A percentile compares a stretch with the other conserved stretches of the same genome.
These are phyloP conservation scores for Drosophila mauritiana DNA, from an alignment of 1,140 invertebrate species.

Conservation along the genomic window DNA sequence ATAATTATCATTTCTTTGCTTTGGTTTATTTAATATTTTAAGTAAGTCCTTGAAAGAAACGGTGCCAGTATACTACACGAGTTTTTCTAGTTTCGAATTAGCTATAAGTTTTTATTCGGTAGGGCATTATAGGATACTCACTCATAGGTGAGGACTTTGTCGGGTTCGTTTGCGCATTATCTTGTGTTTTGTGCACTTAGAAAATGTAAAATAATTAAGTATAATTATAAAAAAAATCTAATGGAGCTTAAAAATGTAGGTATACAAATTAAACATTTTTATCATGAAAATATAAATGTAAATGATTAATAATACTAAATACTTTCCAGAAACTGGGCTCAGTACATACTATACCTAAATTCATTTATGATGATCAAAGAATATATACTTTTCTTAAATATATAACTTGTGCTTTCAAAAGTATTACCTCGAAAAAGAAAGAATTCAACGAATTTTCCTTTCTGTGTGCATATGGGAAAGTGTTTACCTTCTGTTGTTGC, in stretches of 20 bases:
- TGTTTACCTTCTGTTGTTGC: constrained; percentile 19
- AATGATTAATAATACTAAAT: too few species aligned
- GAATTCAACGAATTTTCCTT: neutral
- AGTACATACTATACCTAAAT: too few species aligned
- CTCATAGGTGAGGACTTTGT: constrained; percentile 31
- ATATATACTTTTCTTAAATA: neutral
- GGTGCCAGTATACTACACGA: too few species aligned
- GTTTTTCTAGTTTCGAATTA: too few species aligned
- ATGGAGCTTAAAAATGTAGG: too few species aligned
- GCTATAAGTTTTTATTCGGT: neutral
- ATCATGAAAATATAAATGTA: too few species aligned
- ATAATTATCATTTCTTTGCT: neutral
- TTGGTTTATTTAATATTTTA: too few species aligned
- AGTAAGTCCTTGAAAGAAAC: too few species aligned
- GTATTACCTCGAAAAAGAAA: neutral
- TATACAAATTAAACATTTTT: too few species aligned
- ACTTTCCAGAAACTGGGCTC: too few species aligned
- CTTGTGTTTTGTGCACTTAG: constrained; percentile 5
- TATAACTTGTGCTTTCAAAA: neutral
- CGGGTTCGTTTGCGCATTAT: neutral
- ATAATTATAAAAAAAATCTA: neutral
- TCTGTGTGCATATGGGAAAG: constrained; percentile 8
- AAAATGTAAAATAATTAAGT: neutral
- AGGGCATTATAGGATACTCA: constrained; percentile 7
- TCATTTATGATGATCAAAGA: too few species aligned